Base-by-base conservation (phyloP, 2,113 vertebrate species). In the Ia io region DNA sequence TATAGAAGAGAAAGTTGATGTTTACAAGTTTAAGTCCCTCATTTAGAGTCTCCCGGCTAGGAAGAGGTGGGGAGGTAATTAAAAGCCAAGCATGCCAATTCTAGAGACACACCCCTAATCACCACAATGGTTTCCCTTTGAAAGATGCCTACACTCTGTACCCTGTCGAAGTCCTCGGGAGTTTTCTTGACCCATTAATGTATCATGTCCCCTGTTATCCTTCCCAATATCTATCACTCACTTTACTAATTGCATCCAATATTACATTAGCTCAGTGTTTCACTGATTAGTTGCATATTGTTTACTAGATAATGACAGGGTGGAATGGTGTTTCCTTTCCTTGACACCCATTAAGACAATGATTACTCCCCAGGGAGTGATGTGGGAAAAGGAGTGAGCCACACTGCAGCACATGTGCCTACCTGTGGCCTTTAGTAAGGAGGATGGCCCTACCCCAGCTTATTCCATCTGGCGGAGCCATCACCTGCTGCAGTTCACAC, bases 401-500 rank as follows among this genome's bases (percentile, higher is more conserved):
- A 88, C 96, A 79, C 89, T 94, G 63, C 88, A 86, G 96, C 78
- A 92, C 77, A 87, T 90, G 78, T 96, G 96, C 94, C 84, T 98
- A 97, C 97, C 97, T 97, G 93, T 97, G 98, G 96, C 97, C 98
- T 93, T 97, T 95, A 98, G 96, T 94, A 84, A 98, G 97, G 95
- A 97, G 93, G 96, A 98, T 98, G 98, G 97, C 98, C 98, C 97
- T 96, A 88, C 98, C 98, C 97, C 98, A 98, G 98, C 98, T 98
- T 98, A 98, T 98, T 98, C 98, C 98, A 98, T 98, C 98, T 98
- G 98, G 98, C 98, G 98, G 97, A 98, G 98, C 97, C 91, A 83
- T 95, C 98, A 98, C 98, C 98, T 98, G 98, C 98, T 97, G 97
- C 97, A 98, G 97, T 98, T 98, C 98, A 98, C 98, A 98, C 98